phyloP scores from a whole-genome alignment of 2,113 vertebrate genomes.

The Myanophis thanlyinensis region DNA sequence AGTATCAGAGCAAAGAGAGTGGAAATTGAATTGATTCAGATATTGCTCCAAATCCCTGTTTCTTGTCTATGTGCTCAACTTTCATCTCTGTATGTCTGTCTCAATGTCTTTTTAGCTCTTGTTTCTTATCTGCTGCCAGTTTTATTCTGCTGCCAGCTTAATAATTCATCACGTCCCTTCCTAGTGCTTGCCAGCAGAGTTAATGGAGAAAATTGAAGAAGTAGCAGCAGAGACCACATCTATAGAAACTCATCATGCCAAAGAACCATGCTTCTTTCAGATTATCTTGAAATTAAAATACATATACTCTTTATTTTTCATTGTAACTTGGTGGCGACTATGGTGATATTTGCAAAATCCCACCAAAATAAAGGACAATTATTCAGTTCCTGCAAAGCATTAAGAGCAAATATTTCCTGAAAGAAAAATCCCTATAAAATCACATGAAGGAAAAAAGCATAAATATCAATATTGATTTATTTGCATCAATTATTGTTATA shows the following conservation, averaged over 20 bases:
- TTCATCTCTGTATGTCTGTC: not conserved
- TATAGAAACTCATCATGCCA: conserved; percentile 51
- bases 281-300: conserved; percentile 61
- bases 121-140: conserved; percentile 18
- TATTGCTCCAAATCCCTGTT: not conserved
- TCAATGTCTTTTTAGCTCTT: conserved; percentile 7
- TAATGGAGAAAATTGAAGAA: not conserved
- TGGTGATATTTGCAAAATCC: conserved; percentile 53
- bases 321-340: conserved; percentile 35
- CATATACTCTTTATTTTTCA: conserved; percentile 42
- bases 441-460: conserved; percentile 49
- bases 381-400: conserved; percentile 59
- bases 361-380: conserved; percentile 56
- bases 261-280: conserved; percentile 60
- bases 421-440: conserved; percentile 17
- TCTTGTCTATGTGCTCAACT: not conserved
- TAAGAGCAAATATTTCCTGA: conserved; percentile 61
- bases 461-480: conserved; percentile 51
- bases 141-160: conserved; percentile 5
- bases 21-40: not conserved
- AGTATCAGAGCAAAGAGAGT: not conserved
- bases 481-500: conserved; percentile 54
- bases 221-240: not conserved
- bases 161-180: conserved; percentile 8
- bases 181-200: conserved; percentile 11